Base-by-base conservation (phyloP, 37 sponge, comb jelly and placozoan genomes). In the Petrosia ficiformis region DNA sequence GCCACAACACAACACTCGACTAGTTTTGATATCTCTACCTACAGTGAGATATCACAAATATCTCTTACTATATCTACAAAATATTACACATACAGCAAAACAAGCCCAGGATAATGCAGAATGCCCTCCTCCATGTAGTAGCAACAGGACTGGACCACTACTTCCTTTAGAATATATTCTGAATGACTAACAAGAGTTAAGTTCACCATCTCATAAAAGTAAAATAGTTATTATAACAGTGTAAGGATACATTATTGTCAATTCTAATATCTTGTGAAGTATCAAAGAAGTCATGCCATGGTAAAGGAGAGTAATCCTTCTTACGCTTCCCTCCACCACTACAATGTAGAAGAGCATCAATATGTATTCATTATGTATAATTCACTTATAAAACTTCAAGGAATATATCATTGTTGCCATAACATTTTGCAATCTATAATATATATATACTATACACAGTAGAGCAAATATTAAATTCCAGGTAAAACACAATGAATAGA, bases 111-210 rank as follows among this genome's bases (percentile, higher is more conserved):
- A 95, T 16, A 98, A 77, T n/a, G 89, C 96, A 16, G 95, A 94
- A 68, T 95, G 92, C 4, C 99, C 99, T 40, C 96, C 99, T 48
- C 99, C 99, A 79, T 98, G 99, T 1, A 98, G 84, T 2, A 92
- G 71, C 22, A 95, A 70, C 43, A 98, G 32, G 0, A 90, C 89
- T n/a, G 99, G 96, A 40, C 96, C 95, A 39, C 39, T 67, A 10
- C 54, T 30, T 4, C 99, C 99, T 48, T 40, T 67, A 35, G 58
- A 58, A 68, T 98, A 98, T 69, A 98, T 93, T 37, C 89, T 72
- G 66, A 98, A 98, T 30, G 30, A 42, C 67, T 89, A 30, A 29
- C 3, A 74, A 32, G 58, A 58, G 37, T 36, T 37, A 31, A 67
- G 24, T 24, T 35, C 34, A 67, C n/a, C 37, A 35, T 35, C 30